phyloP scores from a whole-genome alignment of 2,113 vertebrate species.

The Nyctibius bracteatus region DNA sequence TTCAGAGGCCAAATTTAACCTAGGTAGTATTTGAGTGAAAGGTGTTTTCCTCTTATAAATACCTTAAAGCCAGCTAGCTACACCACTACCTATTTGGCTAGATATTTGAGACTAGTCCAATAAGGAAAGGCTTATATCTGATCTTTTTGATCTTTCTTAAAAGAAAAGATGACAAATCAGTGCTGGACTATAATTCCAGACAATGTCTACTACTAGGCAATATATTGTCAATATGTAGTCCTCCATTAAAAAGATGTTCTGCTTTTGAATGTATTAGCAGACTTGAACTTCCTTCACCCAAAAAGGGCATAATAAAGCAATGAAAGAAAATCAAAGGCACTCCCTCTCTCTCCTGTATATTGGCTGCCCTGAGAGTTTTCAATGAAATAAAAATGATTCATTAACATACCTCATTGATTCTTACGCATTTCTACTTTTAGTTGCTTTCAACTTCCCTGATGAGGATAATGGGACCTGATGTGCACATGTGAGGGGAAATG shows the following conservation, averaged over 20 bases:
- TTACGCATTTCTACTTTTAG: background rate
- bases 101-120: background rate
- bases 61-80: background rate
- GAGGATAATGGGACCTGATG: background rate
- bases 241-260: background rate
- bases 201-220: background rate
- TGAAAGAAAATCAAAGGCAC: background rate
- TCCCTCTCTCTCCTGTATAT: background rate
- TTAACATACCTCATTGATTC: background rate
- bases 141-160: background rate
- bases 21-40: background rate
- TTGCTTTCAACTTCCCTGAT: background rate
- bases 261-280: background rate
- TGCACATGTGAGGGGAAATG: background rate
- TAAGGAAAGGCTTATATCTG: background rate
- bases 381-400: background rate
- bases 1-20: background rate
- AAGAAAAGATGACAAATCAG: background rate
- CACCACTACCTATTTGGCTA: background rate
- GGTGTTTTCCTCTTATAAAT: background rate
- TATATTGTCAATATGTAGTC: background rate
- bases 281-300: background rate
- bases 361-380: background rate
- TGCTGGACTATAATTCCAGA: background rate
- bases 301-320: background rate